Evolutionary conservation across 2,888 invertebrate genomes (phyloP), one percentile per base, ranked within the genome.

Genomic region (Plagodis pulveraria): DNA sequence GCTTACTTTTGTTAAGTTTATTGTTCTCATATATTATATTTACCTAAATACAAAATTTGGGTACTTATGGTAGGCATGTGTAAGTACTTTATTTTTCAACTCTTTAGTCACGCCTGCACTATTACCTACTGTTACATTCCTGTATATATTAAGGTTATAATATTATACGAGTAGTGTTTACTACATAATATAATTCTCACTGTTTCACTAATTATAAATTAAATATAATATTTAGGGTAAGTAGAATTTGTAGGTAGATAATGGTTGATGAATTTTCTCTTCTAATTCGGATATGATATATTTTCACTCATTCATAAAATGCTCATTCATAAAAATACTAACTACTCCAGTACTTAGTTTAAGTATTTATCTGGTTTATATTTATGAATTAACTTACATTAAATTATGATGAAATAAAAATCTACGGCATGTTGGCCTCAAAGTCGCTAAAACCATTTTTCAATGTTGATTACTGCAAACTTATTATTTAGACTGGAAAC

Each of bases 191-290:
- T 81, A 80, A 80, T 78, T 83, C 78, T 87, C 87, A 89, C 84
- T 80, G 71, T 89, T 86, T 86, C 83, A 84, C 85, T 87, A 80
- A 83, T 83, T 81, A 77, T 80, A 79, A 74, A 78, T 80, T 81
- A 71, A 75, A 76, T 49, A 51, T 53, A 60, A 53, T 55, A 68
- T 77, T 71, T 83, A 81, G 73, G 71, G 46, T 87, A 80, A 80
- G 76, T 76, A 81, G 74, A 67, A 67, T 64, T 72, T 67, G 57
- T 72, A 73, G 71, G 69, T 55, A 54, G 68, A 58, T 71, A 64
- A 40, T 73, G 62, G 60, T 73, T 69, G 52, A 62, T 62, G 49
- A 57, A 61, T 57, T 59, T 62, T 65, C 48, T 63, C 62, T 61
- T 65, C 57, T 59, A 42, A 40, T 55, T 63, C 43, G 51, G 52